Evolutionary conservation across 2,888 invertebrate species (phyloP).

Genomic region (Pollenia griseotomentosa): DNA sequence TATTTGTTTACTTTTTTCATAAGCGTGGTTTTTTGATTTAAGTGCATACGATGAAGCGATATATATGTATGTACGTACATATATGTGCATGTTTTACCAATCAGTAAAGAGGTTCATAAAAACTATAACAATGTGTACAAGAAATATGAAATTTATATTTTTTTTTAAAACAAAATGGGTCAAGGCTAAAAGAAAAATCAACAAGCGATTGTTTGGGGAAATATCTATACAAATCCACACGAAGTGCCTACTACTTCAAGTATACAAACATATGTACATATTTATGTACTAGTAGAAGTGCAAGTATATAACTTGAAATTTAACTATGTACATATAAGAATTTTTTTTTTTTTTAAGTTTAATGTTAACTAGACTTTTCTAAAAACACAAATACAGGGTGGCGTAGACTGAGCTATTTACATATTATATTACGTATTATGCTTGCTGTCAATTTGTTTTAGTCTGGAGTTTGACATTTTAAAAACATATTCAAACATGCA

Average conservation of each 20-base stretch:
- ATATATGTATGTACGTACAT: not conserved
- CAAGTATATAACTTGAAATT: no score
- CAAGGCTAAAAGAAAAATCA: conserved; percentile 60
- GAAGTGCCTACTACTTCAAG: conserved; percentile 5
- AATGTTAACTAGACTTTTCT: no score
- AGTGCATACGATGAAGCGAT: conserved; percentile 13
- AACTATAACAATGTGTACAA: conserved; percentile 40
- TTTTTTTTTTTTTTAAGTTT: no score
- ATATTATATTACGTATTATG: no score
- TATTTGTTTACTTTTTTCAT: conserved; percentile 37
- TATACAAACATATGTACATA: not conserved
- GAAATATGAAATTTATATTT: conserved; percentile 13
- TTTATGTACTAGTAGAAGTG: no score
- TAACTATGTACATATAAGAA: no score
- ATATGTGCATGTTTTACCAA: conserved; percentile 26
- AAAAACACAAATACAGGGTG: no score
- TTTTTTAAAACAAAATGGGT: conserved; percentile 55
- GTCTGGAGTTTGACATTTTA: no score
- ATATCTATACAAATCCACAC: conserved; percentile 36
- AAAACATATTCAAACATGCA: no score
- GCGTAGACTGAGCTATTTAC: no score
- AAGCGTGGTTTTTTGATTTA: conserved; percentile 40
- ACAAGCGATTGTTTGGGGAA: conserved; percentile 52
- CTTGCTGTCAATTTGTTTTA: no score
- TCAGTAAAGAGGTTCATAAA: conserved; percentile 28